Conservation (phyloP, 2,888 invertebrate species). For the Xanthostigma xanthostigma region DNA sequence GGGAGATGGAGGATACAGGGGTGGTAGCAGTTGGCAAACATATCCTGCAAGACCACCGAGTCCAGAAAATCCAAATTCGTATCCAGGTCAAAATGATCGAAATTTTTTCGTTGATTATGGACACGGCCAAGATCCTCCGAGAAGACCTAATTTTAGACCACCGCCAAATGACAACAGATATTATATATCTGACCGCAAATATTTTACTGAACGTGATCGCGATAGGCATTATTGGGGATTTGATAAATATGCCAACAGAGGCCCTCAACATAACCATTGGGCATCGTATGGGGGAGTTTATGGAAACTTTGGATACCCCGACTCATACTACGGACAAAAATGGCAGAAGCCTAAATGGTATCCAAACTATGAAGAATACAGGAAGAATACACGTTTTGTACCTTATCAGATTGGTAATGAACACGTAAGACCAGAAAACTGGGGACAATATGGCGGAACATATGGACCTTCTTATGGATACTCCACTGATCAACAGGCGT, state of each 20-base stretch:
- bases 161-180: neutral
- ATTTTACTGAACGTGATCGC: conserved; percentile 16
- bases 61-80: neutral
- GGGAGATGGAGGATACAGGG: conserved; percentile 3
- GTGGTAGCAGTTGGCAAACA: neutral
- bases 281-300: conserved; percentile 47
- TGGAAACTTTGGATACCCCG: conserved; percentile 24
- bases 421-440: conserved; percentile 23
- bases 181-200: conserved; percentile 13
- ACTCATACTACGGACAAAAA: conserved; percentile 9
- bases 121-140: neutral
- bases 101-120: conserved; percentile 2
- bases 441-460: conserved; percentile 26
- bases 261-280: conserved; percentile 34
- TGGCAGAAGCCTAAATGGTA: conserved; percentile 1
- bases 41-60: neutral
- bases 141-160: neutral
- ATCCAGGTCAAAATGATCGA: neutral
- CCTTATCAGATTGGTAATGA: conserved; percentile 15
- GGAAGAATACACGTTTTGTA: conserved; percentile 5
- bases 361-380: conserved; percentile 3
- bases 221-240: conserved; percentile 21
- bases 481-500: conserved; percentile 13
- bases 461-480: conserved; percentile 17
- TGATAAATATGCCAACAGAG: conserved; percentile 22